Percentiles rank a stretch among this genome's conserved stretches.
Evolutionary conservation across 2,888 invertebrate genomes (phyloP).

Genomic region (Horisme vitalbata): DNA sequence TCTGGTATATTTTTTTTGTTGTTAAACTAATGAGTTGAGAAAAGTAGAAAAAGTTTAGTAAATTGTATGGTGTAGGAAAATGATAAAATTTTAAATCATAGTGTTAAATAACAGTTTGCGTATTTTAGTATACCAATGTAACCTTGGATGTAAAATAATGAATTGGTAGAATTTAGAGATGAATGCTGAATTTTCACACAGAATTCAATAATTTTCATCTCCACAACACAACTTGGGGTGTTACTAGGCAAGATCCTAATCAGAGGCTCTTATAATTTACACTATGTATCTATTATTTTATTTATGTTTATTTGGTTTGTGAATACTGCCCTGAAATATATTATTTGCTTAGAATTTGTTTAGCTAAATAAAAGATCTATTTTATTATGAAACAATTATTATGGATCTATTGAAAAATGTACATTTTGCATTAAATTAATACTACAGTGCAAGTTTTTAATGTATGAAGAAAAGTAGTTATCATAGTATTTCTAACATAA

Average conservation of each 20-base stretch:
- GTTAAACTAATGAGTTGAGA: too few species aligned
- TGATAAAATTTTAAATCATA: too few species aligned
- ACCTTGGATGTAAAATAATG: too few species aligned
- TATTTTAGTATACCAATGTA: too few species aligned
- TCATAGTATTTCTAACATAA: conserved; percentile 9
- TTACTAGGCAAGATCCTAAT: background rate
- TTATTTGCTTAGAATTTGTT: conserved; percentile 45
- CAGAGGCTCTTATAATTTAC: background rate
- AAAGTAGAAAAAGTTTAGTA: too few species aligned
- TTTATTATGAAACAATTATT: background rate
- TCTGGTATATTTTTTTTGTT: too few species aligned
- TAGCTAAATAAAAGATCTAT: conserved; percentile 2
- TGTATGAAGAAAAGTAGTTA: background rate
- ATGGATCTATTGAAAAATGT: background rate
- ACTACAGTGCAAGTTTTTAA: background rate
- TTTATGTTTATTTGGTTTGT: conserved; percentile 73
- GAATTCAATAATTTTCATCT: background rate
- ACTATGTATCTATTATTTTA: conserved; percentile 47
- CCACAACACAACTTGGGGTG: background rate
- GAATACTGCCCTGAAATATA: conserved; percentile 70
- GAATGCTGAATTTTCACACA: conserved; percentile 17
- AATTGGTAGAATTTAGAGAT: conserved; percentile 38
- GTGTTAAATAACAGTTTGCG: too few species aligned
- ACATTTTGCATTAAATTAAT: background rate
- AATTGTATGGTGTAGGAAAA: too few species aligned